Percentiles rank a stretch among this genome's conserved stretches.
Conservation (phyloP, 2,113 vertebrate genomes). For the Microtus ochrogaster region DNA sequence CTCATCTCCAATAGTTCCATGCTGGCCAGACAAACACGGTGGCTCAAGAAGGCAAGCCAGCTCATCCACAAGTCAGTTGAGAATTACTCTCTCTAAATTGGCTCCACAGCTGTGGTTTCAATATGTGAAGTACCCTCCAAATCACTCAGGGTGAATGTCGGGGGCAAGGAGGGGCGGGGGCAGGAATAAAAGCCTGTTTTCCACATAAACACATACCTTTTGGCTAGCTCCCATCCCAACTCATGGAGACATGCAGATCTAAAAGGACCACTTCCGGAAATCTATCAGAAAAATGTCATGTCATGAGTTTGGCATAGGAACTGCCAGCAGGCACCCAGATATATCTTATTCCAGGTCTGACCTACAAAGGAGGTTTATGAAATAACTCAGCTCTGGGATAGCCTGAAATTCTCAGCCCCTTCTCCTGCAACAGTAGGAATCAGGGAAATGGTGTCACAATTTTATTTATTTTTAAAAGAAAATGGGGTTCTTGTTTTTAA, state of each 20-base stretch:
- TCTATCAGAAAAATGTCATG: constrained; percentile 58
- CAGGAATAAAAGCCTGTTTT: constrained; percentile 34
- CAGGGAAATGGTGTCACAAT: not conserved
- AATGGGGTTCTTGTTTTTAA: not conserved
- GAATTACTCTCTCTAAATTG: constrained; percentile 64
- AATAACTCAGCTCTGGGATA: constrained; percentile 48
- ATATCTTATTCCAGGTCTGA: constrained; percentile 29
- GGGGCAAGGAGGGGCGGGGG: no score
- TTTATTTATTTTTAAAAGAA: constrained; percentile 57
- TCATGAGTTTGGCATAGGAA: constrained; percentile 55
- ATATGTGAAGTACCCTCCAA: constrained; percentile 54
- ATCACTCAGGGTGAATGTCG: not conserved
- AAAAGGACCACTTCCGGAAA: constrained; percentile 56
- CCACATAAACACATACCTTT: constrained; percentile 49
- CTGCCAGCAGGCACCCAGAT: constrained; percentile 12
- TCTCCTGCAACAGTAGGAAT: constrained; percentile 33
- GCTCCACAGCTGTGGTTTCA: constrained; percentile 31
- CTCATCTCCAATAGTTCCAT: constrained; percentile 37
- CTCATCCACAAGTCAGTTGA: constrained; percentile 57
- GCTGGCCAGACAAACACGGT: not conserved
- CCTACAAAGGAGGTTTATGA: not conserved
- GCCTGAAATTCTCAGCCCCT: constrained; percentile 21
- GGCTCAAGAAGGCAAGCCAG: constrained; percentile 30
- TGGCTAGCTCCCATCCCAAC: constrained; percentile 49
- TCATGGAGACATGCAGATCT: constrained; percentile 66